These are phyloP conservation scores for Sminthurinus signatus DNA, from an alignment of 1,140 invertebrate species.

Conservation along the genomic window DNA sequence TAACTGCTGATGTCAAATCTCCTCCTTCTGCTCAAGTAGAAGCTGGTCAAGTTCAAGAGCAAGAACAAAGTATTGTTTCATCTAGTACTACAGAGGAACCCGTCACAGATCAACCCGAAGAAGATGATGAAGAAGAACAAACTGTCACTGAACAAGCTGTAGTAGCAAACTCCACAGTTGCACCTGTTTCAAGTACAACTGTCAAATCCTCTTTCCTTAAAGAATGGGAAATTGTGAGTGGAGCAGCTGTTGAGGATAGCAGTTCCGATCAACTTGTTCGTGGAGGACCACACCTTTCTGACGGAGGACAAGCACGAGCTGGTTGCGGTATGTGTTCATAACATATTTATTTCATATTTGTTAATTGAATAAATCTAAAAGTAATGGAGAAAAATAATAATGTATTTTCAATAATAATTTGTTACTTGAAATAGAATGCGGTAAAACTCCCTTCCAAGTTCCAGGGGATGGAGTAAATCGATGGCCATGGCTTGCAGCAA, in stretches of 20 bases:
- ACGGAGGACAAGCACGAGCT: slow-evolving; percentile 17
- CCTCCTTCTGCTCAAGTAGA: no score
- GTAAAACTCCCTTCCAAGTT: slow-evolving; percentile 32
- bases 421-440: slow-evolving; percentile 30
- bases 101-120: not conserved
- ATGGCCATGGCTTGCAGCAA: slow-evolving; percentile 38
- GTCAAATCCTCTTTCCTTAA: not conserved
- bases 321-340: slow-evolving; percentile 25
- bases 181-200: not conserved
- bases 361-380: not conserved
- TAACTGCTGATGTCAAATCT: no score
- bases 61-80: no score
- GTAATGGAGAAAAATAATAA: not conserved
- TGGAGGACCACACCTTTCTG: slow-evolving; percentile 6
- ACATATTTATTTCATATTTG: not conserved
- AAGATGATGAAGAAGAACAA: slow-evolving; percentile 20
- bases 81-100: no score
- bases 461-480: slow-evolving; percentile 31
- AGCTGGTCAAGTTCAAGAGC: no score
- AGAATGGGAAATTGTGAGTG: slow-evolving; percentile 1
- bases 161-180: not conserved
- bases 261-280: not conserved
- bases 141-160: not conserved
- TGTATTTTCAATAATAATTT: not conserved
- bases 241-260: no score